Evolutionary conservation across 2,797 vertebrate species (phyloP).

Genomic region (Clangula hyemalis): DNA sequence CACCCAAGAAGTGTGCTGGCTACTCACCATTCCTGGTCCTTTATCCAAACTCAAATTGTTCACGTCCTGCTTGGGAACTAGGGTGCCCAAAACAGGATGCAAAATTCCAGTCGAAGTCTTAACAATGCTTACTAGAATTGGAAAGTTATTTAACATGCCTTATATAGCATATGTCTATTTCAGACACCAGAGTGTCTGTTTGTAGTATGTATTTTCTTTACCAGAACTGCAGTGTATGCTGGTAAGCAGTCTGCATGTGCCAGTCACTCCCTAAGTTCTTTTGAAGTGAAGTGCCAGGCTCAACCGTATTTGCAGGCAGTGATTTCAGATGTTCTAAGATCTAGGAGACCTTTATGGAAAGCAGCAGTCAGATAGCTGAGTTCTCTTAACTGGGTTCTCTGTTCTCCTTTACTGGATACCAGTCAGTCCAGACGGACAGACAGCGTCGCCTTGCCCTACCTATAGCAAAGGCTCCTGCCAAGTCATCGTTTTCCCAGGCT

Average conservation of each 20-base stretch:
- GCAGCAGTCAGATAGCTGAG: neutral
- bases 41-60: neutral
- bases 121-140: neutral
- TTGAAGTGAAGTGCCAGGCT: neutral
- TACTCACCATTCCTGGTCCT: neutral
- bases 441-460: neutral
- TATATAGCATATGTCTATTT: neutral
- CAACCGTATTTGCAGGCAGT: neutral
- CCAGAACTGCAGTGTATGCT: neutral
- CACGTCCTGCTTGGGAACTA: neutral
- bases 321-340: neutral
- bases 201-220: neutral
- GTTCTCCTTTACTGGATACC: neutral
- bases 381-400: neutral
- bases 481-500: neutral
- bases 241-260: neutral
- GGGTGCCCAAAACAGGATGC: neutral
- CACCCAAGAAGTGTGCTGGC: neutral
- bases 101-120: neutral
- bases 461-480: neutral
- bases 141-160: neutral
- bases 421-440: neutral
- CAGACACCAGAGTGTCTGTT: neutral
- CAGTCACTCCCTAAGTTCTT: neutral
- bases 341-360: neutral